Evolutionary conservation across 2,113 vertebrate genomes (phyloP).

Genomic region (Phylloscopus trochiloides): DNA sequence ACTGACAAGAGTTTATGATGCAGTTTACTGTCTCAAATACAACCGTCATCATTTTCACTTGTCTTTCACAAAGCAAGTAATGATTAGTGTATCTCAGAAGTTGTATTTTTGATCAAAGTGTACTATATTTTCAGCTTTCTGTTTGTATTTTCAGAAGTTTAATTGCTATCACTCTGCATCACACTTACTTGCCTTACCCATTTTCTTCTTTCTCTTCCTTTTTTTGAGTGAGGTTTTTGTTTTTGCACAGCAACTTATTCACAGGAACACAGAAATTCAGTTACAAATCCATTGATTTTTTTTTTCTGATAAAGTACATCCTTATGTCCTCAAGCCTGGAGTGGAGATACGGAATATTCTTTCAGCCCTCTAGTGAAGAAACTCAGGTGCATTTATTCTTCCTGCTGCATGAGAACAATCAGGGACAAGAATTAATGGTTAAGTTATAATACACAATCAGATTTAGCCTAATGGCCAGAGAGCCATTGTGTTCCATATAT

Average conservation of each 20-base stretch:
- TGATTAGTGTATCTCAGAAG: not conserved
- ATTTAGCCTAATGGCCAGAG: not conserved
- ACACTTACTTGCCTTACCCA: not conserved
- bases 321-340: not conserved
- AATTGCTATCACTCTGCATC: not conserved
- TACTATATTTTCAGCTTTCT: not conserved
- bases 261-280: not conserved
- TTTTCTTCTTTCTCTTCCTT: not conserved
- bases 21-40: not conserved
- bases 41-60: not conserved
- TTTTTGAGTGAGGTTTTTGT: not conserved
- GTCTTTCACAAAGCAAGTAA: not conserved
- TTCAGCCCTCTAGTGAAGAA: not conserved
- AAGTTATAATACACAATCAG: not conserved
- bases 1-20: not conserved
- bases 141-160: not conserved
- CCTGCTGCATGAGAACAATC: not conserved
- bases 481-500: not conserved
- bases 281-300: not conserved
- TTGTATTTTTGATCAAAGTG: slow-evolving; percentile 9
- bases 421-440: not conserved
- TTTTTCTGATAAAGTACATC: not conserved
- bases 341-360: not conserved
- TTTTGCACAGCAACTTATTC: not conserved
- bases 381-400: not conserved